Conservation (phyloP, 1,140 invertebrate genomes). For the Drosophila ercepeae region DNA sequence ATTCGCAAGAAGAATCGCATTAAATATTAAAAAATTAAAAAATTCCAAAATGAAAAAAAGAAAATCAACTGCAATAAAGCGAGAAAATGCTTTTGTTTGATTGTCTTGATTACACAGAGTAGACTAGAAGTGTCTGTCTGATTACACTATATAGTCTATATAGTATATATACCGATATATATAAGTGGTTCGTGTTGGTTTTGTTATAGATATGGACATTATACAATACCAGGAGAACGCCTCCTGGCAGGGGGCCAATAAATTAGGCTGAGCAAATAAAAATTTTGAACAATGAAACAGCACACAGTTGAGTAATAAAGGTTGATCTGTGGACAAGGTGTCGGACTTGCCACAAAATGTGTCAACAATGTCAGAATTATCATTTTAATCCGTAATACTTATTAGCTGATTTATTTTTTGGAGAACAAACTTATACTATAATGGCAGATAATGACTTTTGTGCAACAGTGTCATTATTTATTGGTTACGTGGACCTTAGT, state of each 20-base stretch:
- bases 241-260: conserved; percentile 74
- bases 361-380: conserved; percentile 25
- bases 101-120: conserved; percentile 75
- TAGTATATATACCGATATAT: conserved; percentile 1
- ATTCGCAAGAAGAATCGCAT: conserved; percentile 1
- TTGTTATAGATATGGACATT: conserved; percentile 62
- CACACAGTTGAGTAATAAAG: conserved; percentile 26
- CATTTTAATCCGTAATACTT: conserved; percentile 2
- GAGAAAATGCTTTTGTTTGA: conserved; percentile 64
- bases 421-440: conserved; percentile 18
- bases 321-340: conserved; percentile 36
- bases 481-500: conserved; percentile 55
- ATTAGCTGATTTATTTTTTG: background rate
- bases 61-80: conserved; percentile 55
- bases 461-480: conserved; percentile 47
- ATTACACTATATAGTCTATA: conserved; percentile 30
- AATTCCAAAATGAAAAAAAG: conserved; percentile 46
- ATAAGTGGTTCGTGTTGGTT: conserved; percentile 3
- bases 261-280: conserved; percentile 64
- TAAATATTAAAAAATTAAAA: conserved; percentile 37
- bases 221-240: conserved; percentile 67
- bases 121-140: conserved; percentile 11
- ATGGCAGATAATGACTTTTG: conserved; percentile 21
- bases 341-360: conserved; percentile 20
- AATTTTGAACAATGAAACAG: conserved; percentile 52